phyloP scores from a whole-genome alignment of 2,888 invertebrate genomes.

The Blastobasis adustella region DNA sequence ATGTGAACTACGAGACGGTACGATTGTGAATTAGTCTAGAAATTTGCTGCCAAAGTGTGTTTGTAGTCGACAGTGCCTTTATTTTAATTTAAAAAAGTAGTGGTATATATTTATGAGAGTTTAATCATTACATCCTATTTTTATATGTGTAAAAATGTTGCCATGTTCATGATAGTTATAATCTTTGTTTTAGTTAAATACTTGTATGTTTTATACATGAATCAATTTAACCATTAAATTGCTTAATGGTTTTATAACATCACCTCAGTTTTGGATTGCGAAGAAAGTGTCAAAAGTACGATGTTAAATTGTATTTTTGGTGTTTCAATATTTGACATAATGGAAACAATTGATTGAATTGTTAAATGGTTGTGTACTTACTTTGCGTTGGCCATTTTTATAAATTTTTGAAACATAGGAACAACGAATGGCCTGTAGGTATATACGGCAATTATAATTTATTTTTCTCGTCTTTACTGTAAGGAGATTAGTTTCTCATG shows the following conservation, averaged over 20 bases:
- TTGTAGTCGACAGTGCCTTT: constrained; percentile 76
- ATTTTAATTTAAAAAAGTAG: constrained; percentile 53
- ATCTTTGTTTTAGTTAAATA: constrained; percentile 31
- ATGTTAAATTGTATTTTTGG: constrained; percentile 13
- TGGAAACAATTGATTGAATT: constrained; percentile 40
- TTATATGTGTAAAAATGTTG: constrained; percentile 72
- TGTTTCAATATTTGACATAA: constrained; percentile 8
- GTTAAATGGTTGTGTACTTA: constrained; percentile 71
- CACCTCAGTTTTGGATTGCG: constrained; percentile 13
- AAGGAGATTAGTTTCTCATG: constrained; percentile 47
- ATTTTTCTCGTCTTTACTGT: constrained; percentile 34
- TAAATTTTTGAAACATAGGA: background rate
- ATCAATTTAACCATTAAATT: background rate
- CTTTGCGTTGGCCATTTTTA: constrained; percentile 17
- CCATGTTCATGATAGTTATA: constrained; percentile 68
- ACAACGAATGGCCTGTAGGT: constrained; percentile 33
- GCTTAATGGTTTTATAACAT: constrained; percentile 21
- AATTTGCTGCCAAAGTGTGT: constrained; percentile 75
- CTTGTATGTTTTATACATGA: background rate
- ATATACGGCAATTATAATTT: constrained; percentile 18
- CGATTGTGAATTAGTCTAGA: constrained; percentile 46
- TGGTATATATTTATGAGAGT: constrained; percentile 67
- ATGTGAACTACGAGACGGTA: constrained; percentile 20
- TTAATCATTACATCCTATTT: constrained; percentile 62
- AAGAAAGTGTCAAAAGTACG: background rate